phyloP scores from a whole-genome alignment of 2,888 invertebrate species.

The Colostygia pectinataria region DNA sequence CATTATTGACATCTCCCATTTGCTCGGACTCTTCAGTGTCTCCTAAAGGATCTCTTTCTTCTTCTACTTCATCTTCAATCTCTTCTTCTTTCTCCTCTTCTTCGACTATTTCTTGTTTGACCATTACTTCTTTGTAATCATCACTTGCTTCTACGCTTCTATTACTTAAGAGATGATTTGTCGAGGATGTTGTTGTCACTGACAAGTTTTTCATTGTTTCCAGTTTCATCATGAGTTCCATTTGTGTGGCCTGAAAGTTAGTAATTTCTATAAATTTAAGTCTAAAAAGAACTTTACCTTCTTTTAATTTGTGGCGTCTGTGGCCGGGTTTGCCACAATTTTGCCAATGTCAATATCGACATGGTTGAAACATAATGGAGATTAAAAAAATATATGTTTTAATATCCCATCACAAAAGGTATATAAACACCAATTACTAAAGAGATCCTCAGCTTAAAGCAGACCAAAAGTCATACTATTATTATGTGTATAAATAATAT shows the following conservation, averaged over 20 bases:
- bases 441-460: no score
- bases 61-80: not conserved
- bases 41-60: constrained; percentile 10
- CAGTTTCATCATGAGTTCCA: constrained; percentile 4
- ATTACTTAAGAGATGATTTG: not conserved
- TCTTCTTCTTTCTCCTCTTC: constrained; percentile 3
- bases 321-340: no score
- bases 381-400: no score
- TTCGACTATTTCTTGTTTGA: not conserved
- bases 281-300: no score
- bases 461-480: no score
- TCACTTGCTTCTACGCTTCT: not conserved
- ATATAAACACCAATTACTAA: no score
- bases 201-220: constrained; percentile 9
- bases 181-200: not conserved
- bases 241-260: constrained; percentile 4
- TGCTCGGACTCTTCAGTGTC: not conserved
- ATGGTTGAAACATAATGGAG: no score
- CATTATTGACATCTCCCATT: not conserved
- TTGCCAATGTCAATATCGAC: no score
- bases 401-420: no score
- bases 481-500: no score
- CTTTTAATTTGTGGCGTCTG: no score
- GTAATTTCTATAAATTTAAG: no score
- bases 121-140: not conserved